These are phyloP conservation scores for Petromus typicus DNA, from an alignment of 2,113 vertebrate genomes.

Conservation along the genomic window DNA sequence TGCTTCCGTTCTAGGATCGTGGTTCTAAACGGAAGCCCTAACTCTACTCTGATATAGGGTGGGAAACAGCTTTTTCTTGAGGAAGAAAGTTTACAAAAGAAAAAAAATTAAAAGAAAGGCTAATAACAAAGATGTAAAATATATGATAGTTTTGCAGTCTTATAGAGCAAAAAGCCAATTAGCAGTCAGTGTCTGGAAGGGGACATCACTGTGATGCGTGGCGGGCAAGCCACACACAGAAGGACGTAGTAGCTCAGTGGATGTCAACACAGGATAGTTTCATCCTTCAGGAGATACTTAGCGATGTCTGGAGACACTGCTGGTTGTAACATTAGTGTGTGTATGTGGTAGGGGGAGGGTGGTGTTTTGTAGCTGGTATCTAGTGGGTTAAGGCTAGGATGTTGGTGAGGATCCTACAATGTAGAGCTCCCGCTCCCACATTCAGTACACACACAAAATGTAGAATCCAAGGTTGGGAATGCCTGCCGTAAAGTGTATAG, in stretches of 20 bases:
- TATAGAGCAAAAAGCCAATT: constrained; percentile 58
- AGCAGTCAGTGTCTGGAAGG: constrained; percentile 47
- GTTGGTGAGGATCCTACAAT: neutral
- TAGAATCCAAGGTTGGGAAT: neutral
- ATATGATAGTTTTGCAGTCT: constrained; percentile 16
- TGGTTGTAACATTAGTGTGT: neutral
- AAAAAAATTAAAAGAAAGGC: no score
- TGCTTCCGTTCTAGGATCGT: neutral
- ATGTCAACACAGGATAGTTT: constrained; percentile 15
- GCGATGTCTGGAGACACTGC: neutral
- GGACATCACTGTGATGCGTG: constrained; percentile 9
- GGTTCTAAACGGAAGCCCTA: neutral
- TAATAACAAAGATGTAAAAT: constrained; percentile 45
- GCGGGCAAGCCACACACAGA: constrained; percentile 31
- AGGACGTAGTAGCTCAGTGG: neutral
- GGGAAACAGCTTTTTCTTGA: neutral
- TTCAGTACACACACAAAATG: neutral
- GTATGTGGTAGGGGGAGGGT: neutral
- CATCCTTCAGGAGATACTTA: constrained; percentile 2
- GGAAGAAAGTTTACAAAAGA: neutral
- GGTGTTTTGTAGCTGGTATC: neutral
- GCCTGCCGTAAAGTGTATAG: neutral
- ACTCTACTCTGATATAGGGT: neutral
- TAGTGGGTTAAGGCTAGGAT: neutral
- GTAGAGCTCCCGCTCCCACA: neutral